A percentile compares a stretch with the other conserved stretches of the same genome.
Evolutionary conservation across 92 coral and sea anemone genomes (phyloP).

Genomic region (Chrysogorgia sp.): DNA sequence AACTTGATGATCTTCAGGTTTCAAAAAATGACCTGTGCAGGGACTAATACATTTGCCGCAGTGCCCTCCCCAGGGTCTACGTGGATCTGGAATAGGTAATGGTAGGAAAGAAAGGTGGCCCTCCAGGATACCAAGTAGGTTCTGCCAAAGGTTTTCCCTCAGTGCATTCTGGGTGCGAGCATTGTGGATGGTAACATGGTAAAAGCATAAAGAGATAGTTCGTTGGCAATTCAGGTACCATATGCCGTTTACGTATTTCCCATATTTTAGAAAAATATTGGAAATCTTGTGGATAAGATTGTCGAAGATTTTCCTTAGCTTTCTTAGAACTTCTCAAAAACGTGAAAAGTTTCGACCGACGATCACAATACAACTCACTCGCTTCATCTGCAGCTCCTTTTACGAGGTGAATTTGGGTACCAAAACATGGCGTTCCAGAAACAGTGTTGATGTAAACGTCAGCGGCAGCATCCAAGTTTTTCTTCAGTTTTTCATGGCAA

Average conservation of each 20-base stretch:
- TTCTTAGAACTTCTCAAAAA: constrained; percentile 1
- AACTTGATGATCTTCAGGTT: constrained; percentile 27
- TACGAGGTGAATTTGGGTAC: constrained; percentile 22
- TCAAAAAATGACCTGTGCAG: constrained; percentile 17
- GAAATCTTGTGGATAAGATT: not conserved
- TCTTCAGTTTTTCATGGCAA: constrained; percentile 3
- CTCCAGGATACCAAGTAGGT: constrained; percentile 42
- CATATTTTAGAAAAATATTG: not conserved
- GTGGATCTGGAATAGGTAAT: constrained; percentile 36
- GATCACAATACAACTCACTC: not conserved
- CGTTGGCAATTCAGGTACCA: not conserved
- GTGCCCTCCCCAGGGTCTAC: constrained; percentile 21
- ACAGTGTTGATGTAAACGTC: constrained; percentile 40
- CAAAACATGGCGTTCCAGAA: constrained; percentile 34
- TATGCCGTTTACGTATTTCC: not conserved
- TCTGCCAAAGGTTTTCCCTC: constrained; percentile 31
- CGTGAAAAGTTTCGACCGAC: not conserved
- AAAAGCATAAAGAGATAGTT: constrained; percentile 40
- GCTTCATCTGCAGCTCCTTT: constrained; percentile 4
- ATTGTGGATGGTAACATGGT: constrained; percentile 33
- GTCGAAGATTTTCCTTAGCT: not conserved
- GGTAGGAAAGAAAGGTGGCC: constrained; percentile 49
- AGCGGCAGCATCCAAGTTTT: constrained; percentile 35
- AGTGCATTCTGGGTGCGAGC: constrained; percentile 52
- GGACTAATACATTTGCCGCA: not conserved